These are phyloP conservation scores for Pseudobourletiella spinata DNA, from an alignment of 1,140 invertebrate genomes.

Conservation along the genomic window DNA sequence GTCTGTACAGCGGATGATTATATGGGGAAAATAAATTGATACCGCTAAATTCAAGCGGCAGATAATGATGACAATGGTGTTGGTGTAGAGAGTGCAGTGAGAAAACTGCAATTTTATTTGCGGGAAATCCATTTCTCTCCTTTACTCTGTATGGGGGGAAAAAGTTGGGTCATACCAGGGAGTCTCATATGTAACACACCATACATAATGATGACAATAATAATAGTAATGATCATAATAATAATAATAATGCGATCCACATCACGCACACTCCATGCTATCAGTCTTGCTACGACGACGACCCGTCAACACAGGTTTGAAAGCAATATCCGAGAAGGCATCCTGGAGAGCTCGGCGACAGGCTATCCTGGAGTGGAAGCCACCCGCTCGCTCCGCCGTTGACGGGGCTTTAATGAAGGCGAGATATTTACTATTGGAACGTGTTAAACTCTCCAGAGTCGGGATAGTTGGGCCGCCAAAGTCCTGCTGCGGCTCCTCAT, in stretches of 20 bases:
- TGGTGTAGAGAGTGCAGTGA: no score
- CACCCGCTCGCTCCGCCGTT: conserved; percentile 70
- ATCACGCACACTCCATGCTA: background rate
- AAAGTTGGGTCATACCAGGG: no score
- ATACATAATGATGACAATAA: no score
- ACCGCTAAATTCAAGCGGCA: no score
- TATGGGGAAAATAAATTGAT: no score
- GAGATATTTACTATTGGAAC: conserved; percentile 57
- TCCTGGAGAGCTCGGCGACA: conserved; percentile 84
- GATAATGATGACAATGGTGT: no score
- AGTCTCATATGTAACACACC: no score
- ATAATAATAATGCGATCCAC: background rate
- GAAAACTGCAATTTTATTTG: no score
- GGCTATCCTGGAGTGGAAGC: conserved; percentile 69
- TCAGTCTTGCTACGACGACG: background rate
- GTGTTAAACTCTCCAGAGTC: conserved; percentile 51
- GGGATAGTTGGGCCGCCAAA: conserved; percentile 66
- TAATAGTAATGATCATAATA: background rate
- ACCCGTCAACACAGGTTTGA: background rate
- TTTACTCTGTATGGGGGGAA: background rate
- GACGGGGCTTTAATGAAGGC: conserved; percentile 63
- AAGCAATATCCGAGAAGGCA: conserved; percentile 49
- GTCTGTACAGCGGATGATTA: no score
- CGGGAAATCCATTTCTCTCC: no score
- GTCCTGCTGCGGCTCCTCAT: conserved; percentile 47